A percentile compares a stretch with the other conserved stretches of the same genome.
phyloP scores from a whole-genome alignment of 2,888 invertebrate genomes.

The Incurvaria masculella region DNA sequence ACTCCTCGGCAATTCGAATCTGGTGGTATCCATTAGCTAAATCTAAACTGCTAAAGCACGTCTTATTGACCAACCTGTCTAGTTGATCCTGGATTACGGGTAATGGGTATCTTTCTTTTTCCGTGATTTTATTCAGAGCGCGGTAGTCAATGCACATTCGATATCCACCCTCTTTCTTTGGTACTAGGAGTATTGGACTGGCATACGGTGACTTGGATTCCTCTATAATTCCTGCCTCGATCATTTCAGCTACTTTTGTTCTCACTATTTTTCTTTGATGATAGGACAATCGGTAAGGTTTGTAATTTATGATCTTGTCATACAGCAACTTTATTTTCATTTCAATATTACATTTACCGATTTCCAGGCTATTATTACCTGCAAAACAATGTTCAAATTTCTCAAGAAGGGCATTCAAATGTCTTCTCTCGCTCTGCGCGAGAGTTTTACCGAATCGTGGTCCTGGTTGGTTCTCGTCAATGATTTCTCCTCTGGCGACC shows the following conservation, averaged over 20 bases:
- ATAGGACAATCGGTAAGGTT: conserved; percentile 11
- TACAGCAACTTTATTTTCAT: conserved; percentile 10
- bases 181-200: conserved; percentile 7
- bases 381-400: not conserved
- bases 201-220: conserved; percentile 8
- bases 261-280: conserved; percentile 9
- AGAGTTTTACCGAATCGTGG: not conserved
- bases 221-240: conserved; percentile 7
- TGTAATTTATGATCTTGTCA: conserved; percentile 9
- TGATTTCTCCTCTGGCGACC: conserved; percentile 7
- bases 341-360: conserved; percentile 11
- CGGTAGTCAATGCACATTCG: conserved; percentile 13
- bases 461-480: not conserved
- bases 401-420: not conserved
- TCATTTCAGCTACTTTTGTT: conserved; percentile 4
- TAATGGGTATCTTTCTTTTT: conserved; percentile 12
- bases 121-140: conserved; percentile 11
- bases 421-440: too few species aligned
- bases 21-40: conserved; percentile 13
- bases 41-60: conserved; percentile 11
- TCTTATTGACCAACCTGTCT: conserved; percentile 6
- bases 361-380: conserved; percentile 6
- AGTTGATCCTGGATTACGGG: conserved; percentile 12
- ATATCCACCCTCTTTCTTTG: conserved; percentile 12
- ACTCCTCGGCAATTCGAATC: conserved; percentile 7